A percentile compares a stretch with the other conserved stretches of the same genome.
phyloP scores from a whole-genome alignment of 1,140 invertebrate species.

The Palaemon carinicauda region DNA sequence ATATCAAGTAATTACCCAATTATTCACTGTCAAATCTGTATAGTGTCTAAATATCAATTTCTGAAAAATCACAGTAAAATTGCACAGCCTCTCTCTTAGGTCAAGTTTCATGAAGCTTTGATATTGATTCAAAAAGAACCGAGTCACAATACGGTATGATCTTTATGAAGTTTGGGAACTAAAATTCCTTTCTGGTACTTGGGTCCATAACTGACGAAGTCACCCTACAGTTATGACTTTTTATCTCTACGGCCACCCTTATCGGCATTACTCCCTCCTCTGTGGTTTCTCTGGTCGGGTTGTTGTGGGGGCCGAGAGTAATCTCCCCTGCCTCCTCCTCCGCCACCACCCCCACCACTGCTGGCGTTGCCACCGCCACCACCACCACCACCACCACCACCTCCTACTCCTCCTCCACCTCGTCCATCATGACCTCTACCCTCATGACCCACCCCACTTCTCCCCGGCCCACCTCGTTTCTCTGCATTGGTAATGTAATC shows the following conservation, averaged over 20 bases:
- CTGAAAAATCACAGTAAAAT: too few species aligned
- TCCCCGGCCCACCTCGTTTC: slow-evolving; percentile 25
- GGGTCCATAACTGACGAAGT: background rate
- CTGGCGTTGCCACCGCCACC: background rate
- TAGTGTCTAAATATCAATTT: background rate
- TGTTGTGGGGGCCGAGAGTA: slow-evolving; percentile 1
- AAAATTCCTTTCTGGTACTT: too few species aligned
- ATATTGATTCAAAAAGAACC: too few species aligned
- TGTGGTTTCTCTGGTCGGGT: slow-evolving; percentile 35
- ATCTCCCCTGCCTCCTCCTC: slow-evolving; percentile 11
- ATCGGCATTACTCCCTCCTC: slow-evolving; percentile 39
- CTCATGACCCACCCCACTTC: slow-evolving; percentile 21
- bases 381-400: slow-evolving; percentile 7
- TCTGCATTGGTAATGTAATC: slow-evolving; percentile 49
- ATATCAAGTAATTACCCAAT: too few species aligned
- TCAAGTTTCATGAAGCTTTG: too few species aligned
- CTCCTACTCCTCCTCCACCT: slow-evolving; percentile 17
- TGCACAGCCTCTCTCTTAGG: too few species aligned
- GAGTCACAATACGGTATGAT: background rate
- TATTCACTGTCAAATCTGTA: background rate
- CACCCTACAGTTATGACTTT: slow-evolving; percentile 6
- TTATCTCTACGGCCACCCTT: slow-evolving; percentile 40
- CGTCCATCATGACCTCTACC: slow-evolving; percentile 18
- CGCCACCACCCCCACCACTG: background rate
- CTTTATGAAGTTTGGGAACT: background rate